Evolutionary conservation across 92 coral and sea anemone species (phyloP).

Genomic region (Anthopleura xanthogrammica): DNA sequence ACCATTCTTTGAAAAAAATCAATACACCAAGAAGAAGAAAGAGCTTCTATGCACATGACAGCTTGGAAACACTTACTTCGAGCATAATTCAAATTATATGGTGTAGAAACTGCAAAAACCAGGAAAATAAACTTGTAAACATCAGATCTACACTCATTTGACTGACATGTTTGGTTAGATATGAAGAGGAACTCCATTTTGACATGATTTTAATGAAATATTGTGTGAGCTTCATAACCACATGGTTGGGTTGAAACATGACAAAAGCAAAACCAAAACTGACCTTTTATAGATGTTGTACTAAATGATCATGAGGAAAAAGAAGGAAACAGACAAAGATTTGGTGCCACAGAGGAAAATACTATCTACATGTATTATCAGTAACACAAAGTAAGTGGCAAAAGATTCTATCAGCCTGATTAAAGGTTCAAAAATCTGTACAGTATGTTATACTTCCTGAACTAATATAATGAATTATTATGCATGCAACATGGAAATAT

Average conservation of each 20-base stretch:
- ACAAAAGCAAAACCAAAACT: neutral
- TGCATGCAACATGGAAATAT: neutral
- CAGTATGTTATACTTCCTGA: too few species aligned
- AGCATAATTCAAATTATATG: too few species aligned
- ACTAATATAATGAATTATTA: neutral
- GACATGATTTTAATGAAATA: neutral
- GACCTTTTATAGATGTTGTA: neutral
- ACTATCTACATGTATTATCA: neutral
- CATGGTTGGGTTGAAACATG: neutral
- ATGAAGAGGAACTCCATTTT: neutral
- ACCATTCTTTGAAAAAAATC: neutral
- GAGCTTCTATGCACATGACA: neutral
- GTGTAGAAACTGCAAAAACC: neutral
- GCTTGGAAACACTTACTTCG: neutral
- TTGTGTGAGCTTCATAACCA: neutral
- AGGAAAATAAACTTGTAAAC: neutral
- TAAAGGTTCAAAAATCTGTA: too few species aligned
- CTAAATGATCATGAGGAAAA: neutral
- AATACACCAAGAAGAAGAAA: neutral
- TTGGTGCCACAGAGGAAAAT: neutral
- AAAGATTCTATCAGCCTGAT: neutral
- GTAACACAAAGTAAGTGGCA: neutral
- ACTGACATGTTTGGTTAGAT: neutral
- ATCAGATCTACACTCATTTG: neutral
- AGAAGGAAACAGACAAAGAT: neutral